Percentiles rank a stretch among this genome's conserved stretches.
These are phyloP conservation scores for Hanleya hanleyi DNA, from an alignment of 2,888 invertebrate genomes.

Conservation along the genomic window DNA sequence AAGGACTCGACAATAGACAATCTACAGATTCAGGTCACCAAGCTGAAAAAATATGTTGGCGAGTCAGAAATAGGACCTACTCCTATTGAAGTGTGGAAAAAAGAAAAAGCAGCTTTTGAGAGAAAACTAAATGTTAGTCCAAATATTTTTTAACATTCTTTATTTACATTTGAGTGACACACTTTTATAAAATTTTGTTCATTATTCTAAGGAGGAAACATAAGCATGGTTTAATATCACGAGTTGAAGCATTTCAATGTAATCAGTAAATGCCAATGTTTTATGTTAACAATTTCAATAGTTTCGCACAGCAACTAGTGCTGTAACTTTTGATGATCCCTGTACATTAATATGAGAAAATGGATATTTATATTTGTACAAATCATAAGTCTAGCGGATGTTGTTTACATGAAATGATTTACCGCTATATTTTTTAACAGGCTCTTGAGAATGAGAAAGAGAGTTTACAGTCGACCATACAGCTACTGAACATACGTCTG, in stretches of 20 bases:
- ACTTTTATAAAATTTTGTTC: too few species aligned
- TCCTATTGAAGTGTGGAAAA: conserved; percentile 52
- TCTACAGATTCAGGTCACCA: conserved; percentile 45
- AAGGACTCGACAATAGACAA: conserved; percentile 44
- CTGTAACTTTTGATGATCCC: too few species aligned
- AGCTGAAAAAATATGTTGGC: conserved; percentile 63
- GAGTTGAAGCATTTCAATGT: too few species aligned
- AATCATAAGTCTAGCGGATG: too few species aligned
- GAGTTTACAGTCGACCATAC: conserved; percentile 51
- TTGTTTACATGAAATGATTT: too few species aligned
- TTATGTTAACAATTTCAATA: too few species aligned
- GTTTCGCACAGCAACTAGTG: too few species aligned
- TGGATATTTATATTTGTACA: too few species aligned
- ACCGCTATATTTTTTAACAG: background rate
- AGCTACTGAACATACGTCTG: conserved; percentile 59
- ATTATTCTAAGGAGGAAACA: too few species aligned
- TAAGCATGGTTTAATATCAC: too few species aligned
- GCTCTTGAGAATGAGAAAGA: conserved; percentile 42
- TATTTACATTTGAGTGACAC: background rate
- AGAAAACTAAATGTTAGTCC: conserved; percentile 54
- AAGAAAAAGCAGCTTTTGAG: conserved; percentile 54
- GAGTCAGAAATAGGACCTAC: conserved; percentile 56
- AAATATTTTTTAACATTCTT: background rate
- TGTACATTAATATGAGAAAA: too few species aligned
- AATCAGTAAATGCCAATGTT: too few species aligned